Conservation (phyloP, 2,797 vertebrate genomes). For the Octomys mimax region DNA sequence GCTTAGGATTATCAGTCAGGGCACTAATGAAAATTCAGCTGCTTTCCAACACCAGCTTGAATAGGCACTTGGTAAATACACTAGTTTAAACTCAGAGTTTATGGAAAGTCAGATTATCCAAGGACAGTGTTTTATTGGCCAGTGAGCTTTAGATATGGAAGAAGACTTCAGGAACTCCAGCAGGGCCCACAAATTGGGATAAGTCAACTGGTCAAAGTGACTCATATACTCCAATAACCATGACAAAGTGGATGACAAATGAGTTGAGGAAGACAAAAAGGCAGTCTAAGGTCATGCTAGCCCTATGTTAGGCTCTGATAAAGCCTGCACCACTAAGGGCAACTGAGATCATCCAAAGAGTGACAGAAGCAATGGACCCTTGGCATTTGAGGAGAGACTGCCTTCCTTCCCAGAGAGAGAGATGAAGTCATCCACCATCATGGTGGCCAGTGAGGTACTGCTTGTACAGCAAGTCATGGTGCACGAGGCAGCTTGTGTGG, state of each 20-base stretch:
- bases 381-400: background rate
- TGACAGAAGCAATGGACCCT: background rate
- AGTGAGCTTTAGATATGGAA: background rate
- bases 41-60: background rate
- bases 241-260: background rate
- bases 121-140: background rate
- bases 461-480: background rate
- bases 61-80: background rate
- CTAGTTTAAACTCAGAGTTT: background rate
- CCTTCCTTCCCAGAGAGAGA: background rate
- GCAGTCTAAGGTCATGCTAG: background rate
- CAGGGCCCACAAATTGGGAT: background rate
- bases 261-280: background rate
- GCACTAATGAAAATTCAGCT: background rate
- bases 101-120: background rate
- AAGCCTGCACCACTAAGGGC: background rate
- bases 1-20: background rate
- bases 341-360: background rate
- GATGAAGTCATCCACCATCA: background rate
- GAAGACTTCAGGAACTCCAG: background rate
- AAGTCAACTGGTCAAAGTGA: background rate
- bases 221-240: background rate
- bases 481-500: background rate
- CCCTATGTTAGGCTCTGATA: background rate
- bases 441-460: background rate